These are phyloP conservation scores for Pyxicephalus adspersus DNA, from an alignment of 2,113 vertebrate species.

Conservation along the genomic window DNA sequence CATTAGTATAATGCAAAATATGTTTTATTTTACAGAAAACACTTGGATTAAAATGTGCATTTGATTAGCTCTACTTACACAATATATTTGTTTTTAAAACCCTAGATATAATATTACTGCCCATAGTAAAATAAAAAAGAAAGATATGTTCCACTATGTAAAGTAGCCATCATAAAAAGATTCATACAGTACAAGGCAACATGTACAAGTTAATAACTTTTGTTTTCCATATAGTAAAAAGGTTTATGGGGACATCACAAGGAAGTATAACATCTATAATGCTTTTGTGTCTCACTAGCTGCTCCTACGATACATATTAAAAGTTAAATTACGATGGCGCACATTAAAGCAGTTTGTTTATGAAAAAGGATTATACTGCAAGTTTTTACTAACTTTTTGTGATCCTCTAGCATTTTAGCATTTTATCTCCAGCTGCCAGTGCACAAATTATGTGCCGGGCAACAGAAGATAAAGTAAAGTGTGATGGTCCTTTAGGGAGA, in stretches of 20 bases:
- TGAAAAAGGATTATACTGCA: conserved; percentile 38
- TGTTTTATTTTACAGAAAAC: no score
- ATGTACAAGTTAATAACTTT: neutral
- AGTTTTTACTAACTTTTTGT: conserved; percentile 44
- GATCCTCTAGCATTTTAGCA: conserved; percentile 25
- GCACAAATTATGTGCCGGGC: conserved; percentile 41
- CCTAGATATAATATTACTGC: neutral
- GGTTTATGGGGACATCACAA: conserved; percentile 1
- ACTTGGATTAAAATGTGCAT: no score
- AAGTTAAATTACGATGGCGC: conserved; percentile 1
- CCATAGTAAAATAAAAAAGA: neutral
- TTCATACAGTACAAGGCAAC: neutral
- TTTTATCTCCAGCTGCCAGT: conserved; percentile 49
- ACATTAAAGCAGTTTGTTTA: conserved; percentile 31
- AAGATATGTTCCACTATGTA: neutral
- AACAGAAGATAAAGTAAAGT: conserved; percentile 46
- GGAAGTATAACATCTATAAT: neutral
- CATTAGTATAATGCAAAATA: no score
- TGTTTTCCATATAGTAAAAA: neutral
- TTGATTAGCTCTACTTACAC: no score
- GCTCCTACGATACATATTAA: conserved; percentile 17
- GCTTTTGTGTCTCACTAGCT: neutral
- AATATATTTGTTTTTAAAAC: neutral
- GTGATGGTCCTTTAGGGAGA: conserved; percentile 28
- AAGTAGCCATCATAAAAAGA: neutral